phyloP scores from a whole-genome alignment of 2,797 vertebrate species.

The Ctenosaura bakeri region DNA sequence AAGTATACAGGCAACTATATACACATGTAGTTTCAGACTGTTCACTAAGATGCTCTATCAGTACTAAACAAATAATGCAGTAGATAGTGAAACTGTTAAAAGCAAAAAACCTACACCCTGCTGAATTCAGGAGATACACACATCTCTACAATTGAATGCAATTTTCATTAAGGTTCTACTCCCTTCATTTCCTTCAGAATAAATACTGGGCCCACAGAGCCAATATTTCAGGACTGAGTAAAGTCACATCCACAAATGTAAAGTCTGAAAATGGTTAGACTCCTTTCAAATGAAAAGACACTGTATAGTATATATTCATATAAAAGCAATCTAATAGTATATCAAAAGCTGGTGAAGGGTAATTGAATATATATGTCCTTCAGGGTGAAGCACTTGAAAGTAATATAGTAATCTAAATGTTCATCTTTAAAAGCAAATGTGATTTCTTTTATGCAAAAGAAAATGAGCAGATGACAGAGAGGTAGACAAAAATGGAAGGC shows the following conservation, averaged over 20 bases:
- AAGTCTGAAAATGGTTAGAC: background rate
- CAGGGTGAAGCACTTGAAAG: conserved; percentile 1
- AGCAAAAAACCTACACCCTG: background rate
- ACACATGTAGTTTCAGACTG: background rate
- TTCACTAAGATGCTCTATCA: background rate
- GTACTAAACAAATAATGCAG: background rate
- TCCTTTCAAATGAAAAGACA: background rate
- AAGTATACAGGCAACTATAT: background rate
- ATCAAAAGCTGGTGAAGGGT: background rate
- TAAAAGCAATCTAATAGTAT: conserved; percentile 16
- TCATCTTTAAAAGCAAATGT: conserved; percentile 39
- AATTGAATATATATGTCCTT: conserved; percentile 16
- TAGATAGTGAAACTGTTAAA: background rate
- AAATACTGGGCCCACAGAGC: background rate
- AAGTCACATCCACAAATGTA: conserved; percentile 5
- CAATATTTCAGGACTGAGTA: background rate
- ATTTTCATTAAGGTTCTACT: background rate
- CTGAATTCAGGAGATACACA: background rate
- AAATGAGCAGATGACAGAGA: conserved; percentile 34
- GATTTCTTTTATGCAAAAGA: conserved; percentile 18
- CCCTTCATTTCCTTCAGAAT: background rate
- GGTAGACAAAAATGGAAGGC: background rate
- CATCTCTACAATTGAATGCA: background rate
- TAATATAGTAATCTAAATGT: conserved; percentile 2
- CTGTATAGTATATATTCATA: background rate